phyloP scores from a whole-genome alignment of 2,888 invertebrate species.

The Norana najaformis region DNA sequence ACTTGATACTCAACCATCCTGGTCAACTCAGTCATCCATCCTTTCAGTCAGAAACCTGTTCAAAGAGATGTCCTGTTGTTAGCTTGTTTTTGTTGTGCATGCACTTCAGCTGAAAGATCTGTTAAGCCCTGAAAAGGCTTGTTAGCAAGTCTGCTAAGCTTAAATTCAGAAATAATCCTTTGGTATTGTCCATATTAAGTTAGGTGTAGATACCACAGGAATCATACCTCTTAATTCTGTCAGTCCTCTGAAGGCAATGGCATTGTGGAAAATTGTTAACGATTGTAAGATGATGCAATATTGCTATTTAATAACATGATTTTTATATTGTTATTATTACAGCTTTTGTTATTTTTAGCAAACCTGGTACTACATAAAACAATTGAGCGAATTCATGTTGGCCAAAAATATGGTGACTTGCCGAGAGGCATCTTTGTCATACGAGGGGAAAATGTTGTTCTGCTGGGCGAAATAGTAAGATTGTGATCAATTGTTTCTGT shows the following conservation, averaged over 20 bases:
- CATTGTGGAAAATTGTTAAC: too few species aligned
- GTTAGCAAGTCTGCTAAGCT: not conserved
- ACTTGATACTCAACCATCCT: not conserved
- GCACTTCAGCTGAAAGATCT: not conserved
- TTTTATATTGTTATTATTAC: not conserved
- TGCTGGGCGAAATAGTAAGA: conserved; percentile 94
- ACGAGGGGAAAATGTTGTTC: conserved; percentile 95
- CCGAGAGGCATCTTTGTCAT: conserved; percentile 94
- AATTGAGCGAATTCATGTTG: conserved; percentile 96
- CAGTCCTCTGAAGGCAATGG: not conserved
- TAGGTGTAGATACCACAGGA: not conserved
- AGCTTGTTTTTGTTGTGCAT: not conserved
- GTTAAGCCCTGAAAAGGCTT: not conserved
- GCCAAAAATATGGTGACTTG: conserved; percentile 94
- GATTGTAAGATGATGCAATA: too few species aligned
- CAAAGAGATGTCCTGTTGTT: not conserved
- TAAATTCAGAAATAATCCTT: not conserved
- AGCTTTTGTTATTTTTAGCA: conserved; percentile 62
- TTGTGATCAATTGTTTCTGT: not conserved
- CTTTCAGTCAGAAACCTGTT: not conserved
- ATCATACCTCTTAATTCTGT: not conserved
- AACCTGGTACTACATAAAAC: conserved; percentile 92
- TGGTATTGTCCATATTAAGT: not conserved
- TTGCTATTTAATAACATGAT: too few species aligned
- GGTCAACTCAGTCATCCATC: not conserved